phyloP scores from a whole-genome alignment of 2,113 vertebrate species.

The Seriola rivoliana region DNA sequence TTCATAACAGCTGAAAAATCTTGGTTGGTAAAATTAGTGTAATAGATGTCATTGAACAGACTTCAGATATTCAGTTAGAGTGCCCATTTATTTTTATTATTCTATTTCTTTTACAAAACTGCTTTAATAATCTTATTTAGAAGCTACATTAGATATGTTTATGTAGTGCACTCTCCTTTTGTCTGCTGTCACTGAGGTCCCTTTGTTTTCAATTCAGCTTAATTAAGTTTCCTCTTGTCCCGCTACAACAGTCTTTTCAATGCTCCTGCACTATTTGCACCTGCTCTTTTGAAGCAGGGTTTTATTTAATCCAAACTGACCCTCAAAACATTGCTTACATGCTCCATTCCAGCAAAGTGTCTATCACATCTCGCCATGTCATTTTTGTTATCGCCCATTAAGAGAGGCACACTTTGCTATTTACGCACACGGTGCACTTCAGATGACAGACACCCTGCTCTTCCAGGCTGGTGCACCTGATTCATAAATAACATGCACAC shows the following conservation, averaged over 20 bases:
- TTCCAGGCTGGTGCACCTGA: slow-evolving; percentile 3
- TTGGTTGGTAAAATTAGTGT: not conserved
- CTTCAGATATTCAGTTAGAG: not conserved
- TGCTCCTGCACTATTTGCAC: not conserved
- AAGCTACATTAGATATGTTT: not conserved
- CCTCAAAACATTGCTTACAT: not conserved
- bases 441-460: slow-evolving; percentile 29
- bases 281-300: slow-evolving; percentile 2
- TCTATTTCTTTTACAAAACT: not conserved
- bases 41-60: not conserved
- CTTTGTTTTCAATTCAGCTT: not conserved
- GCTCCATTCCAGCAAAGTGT: slow-evolving; percentile 21
- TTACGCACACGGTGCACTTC: slow-evolving; percentile 10
- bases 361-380: slow-evolving; percentile 22
- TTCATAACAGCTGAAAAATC: not conserved
- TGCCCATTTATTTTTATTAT: not conserved
- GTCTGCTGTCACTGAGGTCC: not conserved
- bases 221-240: not conserved
- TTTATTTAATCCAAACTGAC: slow-evolving; percentile 3
- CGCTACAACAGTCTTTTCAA: not conserved
- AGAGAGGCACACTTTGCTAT: slow-evolving; percentile 28
- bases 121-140: not conserved
- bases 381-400: slow-evolving; percentile 24
- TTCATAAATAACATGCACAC: slow-evolving; percentile 4
- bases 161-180: not conserved